phyloP scores from a whole-genome alignment of 2,113 vertebrate genomes.

The Engraulis encrasicolus region DNA sequence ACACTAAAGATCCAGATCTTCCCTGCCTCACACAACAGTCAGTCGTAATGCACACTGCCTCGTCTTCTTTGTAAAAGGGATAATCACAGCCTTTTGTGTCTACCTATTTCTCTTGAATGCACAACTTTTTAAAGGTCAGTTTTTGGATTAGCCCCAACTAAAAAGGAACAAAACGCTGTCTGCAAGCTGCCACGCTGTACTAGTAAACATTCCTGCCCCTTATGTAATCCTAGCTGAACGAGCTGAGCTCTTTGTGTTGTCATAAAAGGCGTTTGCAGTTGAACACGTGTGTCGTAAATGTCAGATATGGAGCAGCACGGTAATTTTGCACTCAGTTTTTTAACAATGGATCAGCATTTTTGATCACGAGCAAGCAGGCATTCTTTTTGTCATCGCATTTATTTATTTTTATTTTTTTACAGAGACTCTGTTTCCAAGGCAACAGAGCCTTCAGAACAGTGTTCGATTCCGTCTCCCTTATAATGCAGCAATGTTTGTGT shows the following conservation, averaged over 20 bases:
- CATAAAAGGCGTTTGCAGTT: background rate
- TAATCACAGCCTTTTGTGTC: background rate
- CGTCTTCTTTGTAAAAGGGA: background rate
- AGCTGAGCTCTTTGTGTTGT: background rate
- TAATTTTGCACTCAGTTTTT: background rate
- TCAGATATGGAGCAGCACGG: background rate
- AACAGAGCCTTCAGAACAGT: constrained; percentile 13
- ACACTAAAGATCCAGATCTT: too few relatives aligned
- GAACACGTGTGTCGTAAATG: background rate
- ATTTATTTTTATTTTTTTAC: constrained; percentile 8
- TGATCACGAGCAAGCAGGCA: background rate
- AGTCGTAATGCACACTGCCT: background rate
- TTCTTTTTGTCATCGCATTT: background rate
- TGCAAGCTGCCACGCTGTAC: background rate
- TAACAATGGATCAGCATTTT: background rate
- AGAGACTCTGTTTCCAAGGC: constrained; percentile 30
- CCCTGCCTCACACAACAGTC: background rate
- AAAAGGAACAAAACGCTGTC: background rate
- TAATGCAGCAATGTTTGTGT: constrained; percentile 12
- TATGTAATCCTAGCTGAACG: constrained; percentile 1
- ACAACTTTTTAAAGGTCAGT: background rate
- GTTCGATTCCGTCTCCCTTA: background rate
- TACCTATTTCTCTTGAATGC: background rate
- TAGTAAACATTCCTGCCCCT: background rate
- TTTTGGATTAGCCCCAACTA: background rate